Conservation (phyloP, 1,140 invertebrate species). For the Panagrolaimus sp. region DNA sequence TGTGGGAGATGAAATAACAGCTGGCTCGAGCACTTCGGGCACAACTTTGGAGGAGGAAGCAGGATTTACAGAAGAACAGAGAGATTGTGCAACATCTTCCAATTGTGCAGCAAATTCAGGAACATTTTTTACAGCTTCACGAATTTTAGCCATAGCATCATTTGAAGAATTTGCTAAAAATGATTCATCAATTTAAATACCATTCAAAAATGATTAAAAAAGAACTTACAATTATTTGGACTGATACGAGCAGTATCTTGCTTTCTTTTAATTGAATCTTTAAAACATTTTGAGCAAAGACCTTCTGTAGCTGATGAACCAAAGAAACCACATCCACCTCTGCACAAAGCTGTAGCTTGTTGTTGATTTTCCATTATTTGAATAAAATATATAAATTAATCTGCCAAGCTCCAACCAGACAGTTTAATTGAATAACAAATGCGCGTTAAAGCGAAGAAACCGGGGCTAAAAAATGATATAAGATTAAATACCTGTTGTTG, state of each 20-base stretch:
- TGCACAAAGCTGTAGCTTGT: constrained; percentile 68
- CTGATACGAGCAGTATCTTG: constrained; percentile 47
- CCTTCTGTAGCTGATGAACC: constrained; percentile 92
- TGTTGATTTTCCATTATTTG: constrained; percentile 23
- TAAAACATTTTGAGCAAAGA: constrained; percentile 87
- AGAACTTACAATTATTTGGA: constrained; percentile 25
- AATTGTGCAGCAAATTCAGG: constrained; percentile 12
- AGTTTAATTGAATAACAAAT: too few species aligned
- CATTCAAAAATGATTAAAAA: neutral
- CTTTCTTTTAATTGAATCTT: constrained; percentile 68
- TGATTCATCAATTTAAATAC: too few species aligned
- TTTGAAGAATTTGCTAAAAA: neutral
- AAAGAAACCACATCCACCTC: constrained; percentile 95
- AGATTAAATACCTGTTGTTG: too few species aligned
- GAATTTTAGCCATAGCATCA: constrained; percentile 15
- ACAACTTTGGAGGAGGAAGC: constrained; percentile 10
- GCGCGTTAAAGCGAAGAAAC: too few species aligned
- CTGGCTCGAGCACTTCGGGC: constrained; percentile 16
- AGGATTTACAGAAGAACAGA: neutral
- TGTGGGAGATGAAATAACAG: constrained; percentile 20
- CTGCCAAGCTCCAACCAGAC: constrained; percentile 11
- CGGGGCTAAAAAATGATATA: too few species aligned
- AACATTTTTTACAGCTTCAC: constrained; percentile 26
- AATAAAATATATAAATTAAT: neutral
- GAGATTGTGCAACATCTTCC: constrained; percentile 11